phyloP scores from a whole-genome alignment of 2,888 invertebrate species.

The Spialia ferax region DNA sequence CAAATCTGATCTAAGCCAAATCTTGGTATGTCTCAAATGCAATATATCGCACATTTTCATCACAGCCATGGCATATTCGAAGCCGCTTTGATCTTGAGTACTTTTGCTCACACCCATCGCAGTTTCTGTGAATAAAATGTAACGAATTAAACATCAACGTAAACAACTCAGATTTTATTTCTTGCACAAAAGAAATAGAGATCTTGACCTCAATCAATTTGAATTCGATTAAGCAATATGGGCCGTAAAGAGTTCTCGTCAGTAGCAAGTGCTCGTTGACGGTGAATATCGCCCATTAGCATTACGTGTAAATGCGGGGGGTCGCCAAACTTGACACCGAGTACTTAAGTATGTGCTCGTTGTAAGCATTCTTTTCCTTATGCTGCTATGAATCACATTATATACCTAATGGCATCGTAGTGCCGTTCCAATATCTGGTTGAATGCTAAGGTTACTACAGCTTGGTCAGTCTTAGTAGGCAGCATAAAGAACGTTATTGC shows the following conservation, averaged over 20 bases:
- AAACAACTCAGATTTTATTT: background rate
- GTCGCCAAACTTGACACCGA: conserved; percentile 64
- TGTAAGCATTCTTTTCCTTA: conserved; percentile 50
- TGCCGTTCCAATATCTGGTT: conserved; percentile 25
- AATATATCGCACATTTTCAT: conserved; percentile 97
- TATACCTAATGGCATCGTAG: conserved; percentile 29
- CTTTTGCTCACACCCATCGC: conserved; percentile 95
- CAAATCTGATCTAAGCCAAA: conserved; percentile 92
- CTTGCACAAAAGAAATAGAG: conserved; percentile 54
- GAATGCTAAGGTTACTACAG: conserved; percentile 32
- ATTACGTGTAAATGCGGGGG: conserved; percentile 74
- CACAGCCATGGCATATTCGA: conserved; percentile 95
- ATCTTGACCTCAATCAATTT: conserved; percentile 63
- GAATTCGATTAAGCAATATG: conserved; percentile 65
- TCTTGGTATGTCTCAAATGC: conserved; percentile 92
- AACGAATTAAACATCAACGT: background rate
- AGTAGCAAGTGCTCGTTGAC: conserved; percentile 53
- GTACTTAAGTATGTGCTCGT: conserved; percentile 33
- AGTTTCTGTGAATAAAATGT: conserved; percentile 87
- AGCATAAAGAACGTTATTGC: conserved; percentile 55
- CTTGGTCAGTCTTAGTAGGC: conserved; percentile 14
- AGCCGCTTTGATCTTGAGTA: conserved; percentile 93
- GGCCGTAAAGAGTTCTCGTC: conserved; percentile 56
- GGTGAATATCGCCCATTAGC: conserved; percentile 76
- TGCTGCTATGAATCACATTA: conserved; percentile 47